phyloP scores from a whole-genome alignment of 2,113 vertebrate genomes.

The Tylochromis polylepis region DNA sequence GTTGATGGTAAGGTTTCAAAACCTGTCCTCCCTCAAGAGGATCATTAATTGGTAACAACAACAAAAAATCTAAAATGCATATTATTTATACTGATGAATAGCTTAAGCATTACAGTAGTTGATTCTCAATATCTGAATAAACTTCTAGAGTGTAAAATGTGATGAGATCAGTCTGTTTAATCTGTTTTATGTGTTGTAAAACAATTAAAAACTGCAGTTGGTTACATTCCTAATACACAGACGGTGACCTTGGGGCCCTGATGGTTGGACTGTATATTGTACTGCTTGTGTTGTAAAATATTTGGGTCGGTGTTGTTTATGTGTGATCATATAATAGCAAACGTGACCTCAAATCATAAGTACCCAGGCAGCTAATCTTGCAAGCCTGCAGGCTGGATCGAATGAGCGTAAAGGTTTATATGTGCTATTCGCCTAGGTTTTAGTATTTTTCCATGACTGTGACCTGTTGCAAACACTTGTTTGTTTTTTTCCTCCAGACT shows the following conservation, averaged over 20 bases:
- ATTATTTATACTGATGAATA: neutral
- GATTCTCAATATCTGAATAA: neutral
- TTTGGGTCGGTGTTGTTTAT: neutral
- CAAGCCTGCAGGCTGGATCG: neutral
- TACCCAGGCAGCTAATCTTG: neutral
- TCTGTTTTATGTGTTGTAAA: neutral
- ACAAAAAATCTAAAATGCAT: neutral
- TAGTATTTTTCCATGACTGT: neutral
- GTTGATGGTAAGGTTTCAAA: neutral
- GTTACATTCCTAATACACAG: neutral
- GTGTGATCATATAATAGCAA: neutral
- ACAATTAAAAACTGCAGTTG: neutral
- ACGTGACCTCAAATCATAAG: neutral
- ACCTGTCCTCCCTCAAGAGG: neutral
- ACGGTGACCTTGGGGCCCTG: neutral
- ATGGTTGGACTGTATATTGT: neutral
- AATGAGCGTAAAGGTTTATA: neutral
- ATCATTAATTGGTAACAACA: accelerated
- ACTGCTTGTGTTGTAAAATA: accelerated
- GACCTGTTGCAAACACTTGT: neutral
- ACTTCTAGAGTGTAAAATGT: neutral
- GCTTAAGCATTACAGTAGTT: neutral
- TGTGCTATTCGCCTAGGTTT: neutral
- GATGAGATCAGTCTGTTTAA: neutral
- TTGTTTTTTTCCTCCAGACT: accelerated